Conservation (phyloP, 2,113 vertebrate genomes). For the Bos javanicus region DNA sequence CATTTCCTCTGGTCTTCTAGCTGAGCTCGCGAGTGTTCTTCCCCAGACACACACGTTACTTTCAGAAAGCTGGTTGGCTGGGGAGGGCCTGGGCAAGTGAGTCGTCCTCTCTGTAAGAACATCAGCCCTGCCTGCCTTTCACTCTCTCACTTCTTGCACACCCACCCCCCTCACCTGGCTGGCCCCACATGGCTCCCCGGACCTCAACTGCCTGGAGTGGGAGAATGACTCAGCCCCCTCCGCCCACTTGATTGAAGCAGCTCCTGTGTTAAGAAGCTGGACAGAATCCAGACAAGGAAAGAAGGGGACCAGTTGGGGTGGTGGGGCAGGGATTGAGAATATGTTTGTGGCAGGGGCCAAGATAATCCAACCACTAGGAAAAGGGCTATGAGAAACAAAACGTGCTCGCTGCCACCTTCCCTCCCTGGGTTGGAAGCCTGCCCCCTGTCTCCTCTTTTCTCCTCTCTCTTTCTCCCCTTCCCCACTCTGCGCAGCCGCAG, state of each 20-base stretch:
- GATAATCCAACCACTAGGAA: background rate
- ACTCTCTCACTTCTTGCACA: background rate
- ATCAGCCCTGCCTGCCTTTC: background rate
- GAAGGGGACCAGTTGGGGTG: background rate
- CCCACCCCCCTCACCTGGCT: background rate
- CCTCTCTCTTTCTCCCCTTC: background rate
- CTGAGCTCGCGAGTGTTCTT: background rate
- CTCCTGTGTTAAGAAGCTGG: slow-evolving; percentile 8
- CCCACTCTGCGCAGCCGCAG: background rate
- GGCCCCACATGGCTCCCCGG: background rate
- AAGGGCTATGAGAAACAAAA: background rate
- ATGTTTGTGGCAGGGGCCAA: background rate
- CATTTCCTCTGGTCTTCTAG: background rate
- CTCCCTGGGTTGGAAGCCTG: background rate
- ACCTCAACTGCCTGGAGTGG: background rate
- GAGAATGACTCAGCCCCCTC: slow-evolving; percentile 22
- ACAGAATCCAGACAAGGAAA: background rate
- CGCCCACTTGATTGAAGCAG: background rate
- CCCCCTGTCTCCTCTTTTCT: background rate
- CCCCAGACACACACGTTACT: background rate
- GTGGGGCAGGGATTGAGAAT: background rate
- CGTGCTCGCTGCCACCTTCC: background rate
- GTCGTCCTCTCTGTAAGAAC: background rate
- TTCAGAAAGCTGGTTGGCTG: background rate
- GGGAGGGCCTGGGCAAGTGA: background rate